phyloP scores from a whole-genome alignment of 1,140 invertebrate species.

The Arion vulgaris region DNA sequence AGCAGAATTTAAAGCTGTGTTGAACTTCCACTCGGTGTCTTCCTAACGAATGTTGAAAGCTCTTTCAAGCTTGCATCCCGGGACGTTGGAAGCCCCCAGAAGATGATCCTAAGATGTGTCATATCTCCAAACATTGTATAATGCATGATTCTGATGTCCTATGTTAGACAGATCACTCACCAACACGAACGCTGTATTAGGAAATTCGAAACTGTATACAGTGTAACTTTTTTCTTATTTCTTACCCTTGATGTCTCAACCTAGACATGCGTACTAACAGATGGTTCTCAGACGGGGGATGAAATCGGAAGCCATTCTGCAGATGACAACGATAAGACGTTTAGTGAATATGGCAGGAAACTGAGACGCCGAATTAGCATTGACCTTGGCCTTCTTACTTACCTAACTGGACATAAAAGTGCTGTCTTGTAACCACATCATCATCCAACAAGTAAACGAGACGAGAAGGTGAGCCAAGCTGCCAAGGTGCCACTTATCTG shows the following conservation, averaged over 20 bases:
- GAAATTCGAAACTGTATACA: not conserved
- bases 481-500: no score
- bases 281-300: not conserved
- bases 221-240: not conserved
- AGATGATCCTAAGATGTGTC: not conserved
- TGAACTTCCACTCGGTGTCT: not conserved
- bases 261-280: constrained; percentile 11
- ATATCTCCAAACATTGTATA: constrained; percentile 1
- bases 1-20: not conserved
- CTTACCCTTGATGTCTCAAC: not conserved
- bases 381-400: not conserved
- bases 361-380: not conserved
- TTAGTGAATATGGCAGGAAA: not conserved
- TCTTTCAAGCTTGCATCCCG: not conserved
- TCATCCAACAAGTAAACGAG: no score
- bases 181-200: not conserved
- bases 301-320: not conserved
- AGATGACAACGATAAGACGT: not conserved
- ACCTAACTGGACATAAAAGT: not conserved
- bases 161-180: not conserved
- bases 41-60: not conserved
- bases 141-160: not conserved
- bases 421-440: not conserved
- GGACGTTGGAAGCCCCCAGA: not conserved
- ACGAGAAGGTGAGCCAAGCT: no score